Evolutionary conservation across 2,888 invertebrate species (phyloP).

Genomic region (Torymus aiolomorphi): DNA sequence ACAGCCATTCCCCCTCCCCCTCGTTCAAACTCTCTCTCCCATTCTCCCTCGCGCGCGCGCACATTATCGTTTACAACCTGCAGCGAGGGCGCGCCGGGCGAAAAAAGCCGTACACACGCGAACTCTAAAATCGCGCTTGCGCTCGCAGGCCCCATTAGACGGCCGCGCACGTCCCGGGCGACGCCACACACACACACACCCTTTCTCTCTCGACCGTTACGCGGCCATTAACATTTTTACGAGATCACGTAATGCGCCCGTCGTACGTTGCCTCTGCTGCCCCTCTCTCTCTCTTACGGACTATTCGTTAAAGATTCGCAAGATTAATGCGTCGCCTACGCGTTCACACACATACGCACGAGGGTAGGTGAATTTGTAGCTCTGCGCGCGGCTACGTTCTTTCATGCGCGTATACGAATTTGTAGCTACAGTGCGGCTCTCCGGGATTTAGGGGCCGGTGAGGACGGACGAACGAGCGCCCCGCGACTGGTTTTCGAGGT

Average conservation of each 20-base stretch:
- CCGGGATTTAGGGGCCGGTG: too few species aligned
- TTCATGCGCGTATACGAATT: too few species aligned
- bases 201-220: constrained; percentile 49
- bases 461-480: too few species aligned
- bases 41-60: too few species aligned
- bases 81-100: neutral
- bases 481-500: too few species aligned
- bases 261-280: neutral
- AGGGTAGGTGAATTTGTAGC: too few species aligned
- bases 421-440: too few species aligned
- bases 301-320: constrained; percentile 63
- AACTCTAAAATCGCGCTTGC: constrained; percentile 23
- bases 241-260: constrained; percentile 68
- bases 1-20: too few species aligned
- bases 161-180: constrained; percentile 28
- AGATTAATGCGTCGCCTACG: constrained; percentile 58
- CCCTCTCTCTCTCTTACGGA: constrained; percentile 1
- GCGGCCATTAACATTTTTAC: constrained; percentile 72
- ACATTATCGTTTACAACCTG: neutral
- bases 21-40: too few species aligned
- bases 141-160: constrained; percentile 22
- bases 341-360: too few species aligned
- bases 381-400: too few species aligned
- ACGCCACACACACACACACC: neutral
- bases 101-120: neutral